Evolutionary conservation across 2,797 vertebrate species (phyloP), one percentile per base, ranked within the genome.

Genomic region (Ceyx erithaca): DNA sequence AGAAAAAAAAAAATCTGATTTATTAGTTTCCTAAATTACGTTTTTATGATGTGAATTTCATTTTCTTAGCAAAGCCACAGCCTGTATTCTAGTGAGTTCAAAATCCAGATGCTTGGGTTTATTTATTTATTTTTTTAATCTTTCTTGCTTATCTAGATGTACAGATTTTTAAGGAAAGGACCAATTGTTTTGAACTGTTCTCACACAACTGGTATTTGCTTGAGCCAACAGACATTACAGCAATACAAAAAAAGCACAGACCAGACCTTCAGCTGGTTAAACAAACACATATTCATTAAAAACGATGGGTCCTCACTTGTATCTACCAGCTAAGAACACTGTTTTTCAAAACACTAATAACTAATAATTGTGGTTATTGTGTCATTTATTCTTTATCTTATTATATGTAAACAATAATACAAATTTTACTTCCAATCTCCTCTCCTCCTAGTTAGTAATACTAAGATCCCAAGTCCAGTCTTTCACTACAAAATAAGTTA

Each of bases 111-210:
- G 89, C 58, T 73, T 68, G 28, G 0, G 0, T 68, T 94, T 82
- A 6, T 40, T 40, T 40, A 40, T 70, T 30, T 88, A 26, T 41
- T 84, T 88, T 78, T 90, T 7, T 15, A 64, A 85, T 70, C 41
- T 55, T 66, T 71, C 69, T 66, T 85, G 58, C 75, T 96, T 96
- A 92, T 95, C 93, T 94, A 89, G 72, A 89, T 54, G 68, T 67
- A 93, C 72, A 85, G 37, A 82, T 80, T 87, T 90, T 89, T 64
- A 78, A 92, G 68, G 64, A 81, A 88, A 68, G 30, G 33, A 84
- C 85, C 64, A 87, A 95, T 92, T 87, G 81, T 87, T 94, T 92
- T 67, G 68, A 81, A 68, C 35, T 89, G 41, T 93, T 91, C 58
- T 89, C 90, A 91, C 58, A 93, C 54, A 85, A 57, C 31, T 78